A percentile compares a stretch with the other conserved stretches of the same genome.
Evolutionary conservation across 37 sponge, comb jelly and placozoan species (phyloP).

Genomic region (Tethya wilhelma): DNA sequence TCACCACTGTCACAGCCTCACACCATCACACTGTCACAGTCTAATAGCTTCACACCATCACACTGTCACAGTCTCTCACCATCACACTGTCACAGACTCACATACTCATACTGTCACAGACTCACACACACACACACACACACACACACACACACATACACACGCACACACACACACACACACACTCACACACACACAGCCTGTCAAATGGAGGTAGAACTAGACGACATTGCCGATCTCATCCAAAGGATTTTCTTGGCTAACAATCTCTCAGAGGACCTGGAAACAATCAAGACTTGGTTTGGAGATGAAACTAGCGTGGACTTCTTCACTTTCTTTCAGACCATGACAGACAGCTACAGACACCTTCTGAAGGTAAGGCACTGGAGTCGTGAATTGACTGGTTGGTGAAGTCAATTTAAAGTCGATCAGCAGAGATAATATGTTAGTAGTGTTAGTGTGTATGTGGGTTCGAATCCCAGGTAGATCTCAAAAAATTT

Average conservation of each 20-base stretch:
- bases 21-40: not conserved
- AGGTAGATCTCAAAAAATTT: too few species aligned
- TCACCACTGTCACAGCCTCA: too few species aligned
- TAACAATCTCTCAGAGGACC: constrained; percentile 17
- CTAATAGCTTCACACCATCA: not conserved
- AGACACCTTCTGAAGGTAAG: too few species aligned
- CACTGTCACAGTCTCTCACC: too few species aligned
- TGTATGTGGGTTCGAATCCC: too few species aligned
- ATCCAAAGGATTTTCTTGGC: constrained; percentile 28
- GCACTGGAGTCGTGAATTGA: too few species aligned
- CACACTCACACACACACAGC: constrained; percentile 13
- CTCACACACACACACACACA: not conserved
- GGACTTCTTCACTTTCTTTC: constrained; percentile 50
- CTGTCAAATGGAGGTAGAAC: constrained; percentile 4
- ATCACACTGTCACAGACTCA: too few species aligned
- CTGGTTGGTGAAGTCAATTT: too few species aligned
- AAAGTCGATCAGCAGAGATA: too few species aligned
- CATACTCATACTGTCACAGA: not conserved
- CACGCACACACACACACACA: not conserved
- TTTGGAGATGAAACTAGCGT: constrained; percentile 32
- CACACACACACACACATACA: not conserved
- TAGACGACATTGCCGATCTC: constrained; percentile 51
- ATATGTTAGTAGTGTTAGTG: too few species aligned
- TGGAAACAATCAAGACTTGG: constrained; percentile 49
- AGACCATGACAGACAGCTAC: too few species aligned